These are phyloP conservation scores for Nothocercus nigrocapillus DNA, from an alignment of 2,113 vertebrate genomes.

Conservation along the genomic window DNA sequence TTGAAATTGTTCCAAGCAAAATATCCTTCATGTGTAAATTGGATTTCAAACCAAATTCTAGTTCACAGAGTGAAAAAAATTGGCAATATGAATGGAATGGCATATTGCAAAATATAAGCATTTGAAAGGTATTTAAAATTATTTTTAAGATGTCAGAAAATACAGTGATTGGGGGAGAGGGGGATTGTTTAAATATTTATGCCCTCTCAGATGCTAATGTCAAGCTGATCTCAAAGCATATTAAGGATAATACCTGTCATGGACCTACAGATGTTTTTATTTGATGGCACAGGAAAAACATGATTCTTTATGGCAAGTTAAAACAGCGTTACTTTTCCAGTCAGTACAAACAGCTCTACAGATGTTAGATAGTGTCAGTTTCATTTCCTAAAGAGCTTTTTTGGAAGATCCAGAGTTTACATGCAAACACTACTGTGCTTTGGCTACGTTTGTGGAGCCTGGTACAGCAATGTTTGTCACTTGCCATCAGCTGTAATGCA, in stretches of 20 bases:
- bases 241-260: too few species aligned
- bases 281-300: neutral
- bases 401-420: neutral
- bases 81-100: neutral
- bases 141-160: neutral
- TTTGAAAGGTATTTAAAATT: neutral
- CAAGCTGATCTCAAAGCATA: neutral
- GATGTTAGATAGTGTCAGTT: neutral
- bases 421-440: neutral
- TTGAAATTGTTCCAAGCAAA: neutral
- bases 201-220: too few species aligned
- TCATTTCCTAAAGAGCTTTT: neutral
- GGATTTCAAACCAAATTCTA: neutral
- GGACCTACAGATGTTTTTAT: too few species aligned
- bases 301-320: neutral
- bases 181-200: too few species aligned
- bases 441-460: neutral
- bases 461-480: too few species aligned
- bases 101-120: neutral
- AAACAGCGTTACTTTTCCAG: neutral
- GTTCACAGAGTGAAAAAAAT: neutral
- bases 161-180: too few species aligned
- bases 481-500: too few species aligned
- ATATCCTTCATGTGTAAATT: neutral
- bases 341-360: neutral